Base-by-base conservation (phyloP, 2,113 vertebrate genomes). In the Spermophilus dauricus region DNA sequence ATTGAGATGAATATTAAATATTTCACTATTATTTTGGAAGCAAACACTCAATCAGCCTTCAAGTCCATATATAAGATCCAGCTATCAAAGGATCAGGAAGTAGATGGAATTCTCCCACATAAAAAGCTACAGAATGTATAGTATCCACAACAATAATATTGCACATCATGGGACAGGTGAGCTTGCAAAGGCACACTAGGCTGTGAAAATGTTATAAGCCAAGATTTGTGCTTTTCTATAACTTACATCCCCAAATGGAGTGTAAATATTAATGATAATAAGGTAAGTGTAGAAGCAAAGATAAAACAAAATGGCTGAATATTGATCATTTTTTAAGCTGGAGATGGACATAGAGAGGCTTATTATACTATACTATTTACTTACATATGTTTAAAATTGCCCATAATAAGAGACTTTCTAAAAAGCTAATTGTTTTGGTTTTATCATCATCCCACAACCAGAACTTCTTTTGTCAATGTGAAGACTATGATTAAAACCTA, bases 401-500 rank as follows among this genome's bases (percentile, higher is more conserved):
- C 32, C 45, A 81, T 81, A 94, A 75, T 72, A 67, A 87, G 86
- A 86, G 2, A 5, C 85, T 67, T 34, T 34, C 1, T 32, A 28
- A 45, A 93, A 81, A 48, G 16, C 24, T 81, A 86, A 75, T 89
- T 82, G 13, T 37, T 87, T 97, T 20, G 32, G 2, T 88, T 94
- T 84, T 86, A 63, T 76, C 24, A 83, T 63, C 22, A 91, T 63
- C 10, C 45, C 37, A 96, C 45, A 95, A 75, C 20, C 63, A 95
- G 45, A 84, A 32, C 8, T 94, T 81, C 86, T 70, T 58, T 58
- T 53, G 95, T 94, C 42, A 58, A 6, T 53, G 32, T 84, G 75
- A 76, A 8, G 39, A 84, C 70, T 17, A 28, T 56, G 69, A 92
- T 94, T 86, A 95, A 96, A 94, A 83, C 78, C 39, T 2, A 88